These are phyloP conservation scores for Phlogophora meticulosa DNA, from an alignment of 2,888 invertebrate species.

Conservation along the genomic window DNA sequence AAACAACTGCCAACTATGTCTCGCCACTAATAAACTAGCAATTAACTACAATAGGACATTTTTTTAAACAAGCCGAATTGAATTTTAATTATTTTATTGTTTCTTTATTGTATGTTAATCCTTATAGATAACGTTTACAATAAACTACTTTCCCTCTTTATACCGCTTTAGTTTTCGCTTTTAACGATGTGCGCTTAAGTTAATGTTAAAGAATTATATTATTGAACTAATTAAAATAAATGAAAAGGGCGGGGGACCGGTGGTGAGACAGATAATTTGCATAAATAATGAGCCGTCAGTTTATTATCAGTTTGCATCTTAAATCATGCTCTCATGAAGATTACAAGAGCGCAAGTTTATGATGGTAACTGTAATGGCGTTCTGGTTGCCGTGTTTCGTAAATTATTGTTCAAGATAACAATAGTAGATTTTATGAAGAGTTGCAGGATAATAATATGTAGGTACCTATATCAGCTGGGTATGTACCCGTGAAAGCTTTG, in stretches of 20 bases:
- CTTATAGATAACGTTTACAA: conserved; percentile 18
- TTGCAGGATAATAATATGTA: too few species aligned
- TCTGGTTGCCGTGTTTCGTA: conserved; percentile 15
- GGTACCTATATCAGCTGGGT: neutral
- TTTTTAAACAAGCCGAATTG: conserved; percentile 54
- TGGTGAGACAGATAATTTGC: conserved; percentile 44
- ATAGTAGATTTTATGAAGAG: neutral
- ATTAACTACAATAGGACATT: conserved; percentile 68
- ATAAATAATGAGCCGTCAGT: conserved; percentile 53
- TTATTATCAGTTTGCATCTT: conserved; percentile 40
- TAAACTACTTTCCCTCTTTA: neutral
- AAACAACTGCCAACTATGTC: conserved; percentile 43
- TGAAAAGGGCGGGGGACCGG: conserved; percentile 36
- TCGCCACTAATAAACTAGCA: conserved; percentile 62
- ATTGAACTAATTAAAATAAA: conserved; percentile 56
- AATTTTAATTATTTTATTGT: conserved; percentile 62
- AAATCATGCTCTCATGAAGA: conserved; percentile 45
- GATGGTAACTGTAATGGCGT: conserved; percentile 26
- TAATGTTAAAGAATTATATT: conserved; percentile 27
- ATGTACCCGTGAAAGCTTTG: neutral
- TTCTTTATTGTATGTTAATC: conserved; percentile 44
- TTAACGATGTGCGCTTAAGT: conserved; percentile 30
- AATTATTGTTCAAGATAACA: conserved; percentile 19
- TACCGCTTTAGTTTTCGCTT: conserved; percentile 1
- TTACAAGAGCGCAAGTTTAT: conserved; percentile 37